Base-by-base conservation (phyloP, 1,140 invertebrate genomes). In the Harlomillsia oculata region DNA sequence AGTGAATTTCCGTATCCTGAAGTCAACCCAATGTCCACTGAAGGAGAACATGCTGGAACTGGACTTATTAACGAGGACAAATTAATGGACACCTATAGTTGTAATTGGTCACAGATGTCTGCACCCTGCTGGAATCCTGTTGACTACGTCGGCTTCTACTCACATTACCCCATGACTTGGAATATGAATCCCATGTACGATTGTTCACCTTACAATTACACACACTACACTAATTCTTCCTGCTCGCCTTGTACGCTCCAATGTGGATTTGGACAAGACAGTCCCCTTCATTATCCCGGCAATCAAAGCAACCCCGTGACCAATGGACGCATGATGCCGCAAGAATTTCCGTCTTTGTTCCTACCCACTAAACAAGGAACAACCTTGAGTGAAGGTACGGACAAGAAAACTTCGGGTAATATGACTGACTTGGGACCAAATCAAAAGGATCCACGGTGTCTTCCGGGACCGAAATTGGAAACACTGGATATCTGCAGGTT, bases 71-170 rank as follows among this genome's bases (percentile, higher is more conserved):
- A 44, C 32, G n/a, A 34, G 21, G 28, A 5, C 28, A 25, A 46
- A 46, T 16, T 46, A 16, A 29, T 16, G 18, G 6, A 48, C 11
- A 20, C 28, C 29, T 48, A 32, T 32, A 32, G 28, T 30, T 32
- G 34, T 48, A 48, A 48, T 48, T 48, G 45, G 45, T 48, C 45
- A 48, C 45, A 48, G 28, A 30, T 48, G 45, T 48, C 45, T 16
- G 16, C 45, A 48, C 28, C 26, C 28, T 16, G 45, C 45, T 32
- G n/a, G 11, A 6, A 3, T 30, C 25, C 23, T 48, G n/a, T n/a
- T n/a, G n/a, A n/a, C n/a, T n/a, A n/a, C n/a, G n/a, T 18, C 45
- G 34, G 26, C 26, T 21, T 6, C 11, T 5, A 16, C 23, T 20
- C 28, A 32, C 28, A 3, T 48, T 14, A 21, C 45, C 45, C n/a